Evolutionary conservation across 2,888 invertebrate species (phyloP), one percentile per base, ranked within the genome.

Genomic region (Dorcus parallelipipedus): DNA sequence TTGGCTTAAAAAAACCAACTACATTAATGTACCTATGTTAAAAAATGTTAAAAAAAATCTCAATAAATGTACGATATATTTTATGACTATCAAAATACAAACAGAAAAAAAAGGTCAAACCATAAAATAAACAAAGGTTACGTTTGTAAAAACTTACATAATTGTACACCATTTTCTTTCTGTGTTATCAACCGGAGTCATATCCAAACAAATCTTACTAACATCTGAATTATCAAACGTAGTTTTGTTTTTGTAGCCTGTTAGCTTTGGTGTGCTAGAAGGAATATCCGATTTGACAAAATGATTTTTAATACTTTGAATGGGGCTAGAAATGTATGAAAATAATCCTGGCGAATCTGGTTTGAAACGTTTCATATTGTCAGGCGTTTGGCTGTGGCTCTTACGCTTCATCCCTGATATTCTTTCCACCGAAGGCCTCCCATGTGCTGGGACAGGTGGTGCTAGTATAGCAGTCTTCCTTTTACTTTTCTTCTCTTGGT

Each of bases 191-290:
- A 63, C 64, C 17, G 64, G 57, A n/a, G 56, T 61, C 10, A 64
- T 66, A 38, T 65, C 62, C 43, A 65, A 41, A 14, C 49, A 53
- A 49, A 65, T 63, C 51, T 66, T 62, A 49, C 61, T 62, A 5
- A 66, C 63, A 45, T 67, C 63, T 41, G 67, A 62, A 48, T 68
- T 66, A 43, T 70, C 70, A 47, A 66, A 56, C 62, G 61, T 53
- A 26, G 62, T 67, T 6, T 68, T 68, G 54, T 71, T 73, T 57
- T 71, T 76, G 49, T 74, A 77, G 4, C 69, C 69, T 0, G 73
- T 72, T 38, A 77, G 57, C 64, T 74, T 76, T 6, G 76, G 76
- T 0, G 75, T 76, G 59, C 73, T 75, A 0, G 72, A 69, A 4
- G 64, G 59, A 5, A 64, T 45, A 38, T 66, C 61, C 5, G 70